These are phyloP conservation scores for Corythornis leucogaster DNA, from an alignment of 2,797 vertebrate genomes.

Conservation along the genomic window DNA sequence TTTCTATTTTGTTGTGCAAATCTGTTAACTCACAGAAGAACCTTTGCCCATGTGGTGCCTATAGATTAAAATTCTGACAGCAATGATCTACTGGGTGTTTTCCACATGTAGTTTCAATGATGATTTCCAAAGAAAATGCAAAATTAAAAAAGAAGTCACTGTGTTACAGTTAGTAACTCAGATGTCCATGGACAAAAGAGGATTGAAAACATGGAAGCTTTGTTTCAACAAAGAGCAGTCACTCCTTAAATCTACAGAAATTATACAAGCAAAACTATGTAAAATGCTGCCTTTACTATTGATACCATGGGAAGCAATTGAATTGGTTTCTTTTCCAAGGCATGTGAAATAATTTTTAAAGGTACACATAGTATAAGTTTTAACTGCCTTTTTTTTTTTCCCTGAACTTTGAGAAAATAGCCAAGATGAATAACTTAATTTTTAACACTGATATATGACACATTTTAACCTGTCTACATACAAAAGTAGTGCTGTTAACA, in stretches of 20 bases:
- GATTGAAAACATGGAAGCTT: conserved; percentile 21
- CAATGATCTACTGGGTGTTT: background rate
- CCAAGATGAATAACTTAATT: conserved; percentile 77
- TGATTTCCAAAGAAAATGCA: background rate
- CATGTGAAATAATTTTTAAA: conserved; percentile 53
- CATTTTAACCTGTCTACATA: conserved; percentile 81
- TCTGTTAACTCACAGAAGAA: background rate
- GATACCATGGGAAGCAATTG: background rate
- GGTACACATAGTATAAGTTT: conserved; percentile 45
- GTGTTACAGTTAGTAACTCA: background rate
- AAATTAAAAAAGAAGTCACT: background rate
- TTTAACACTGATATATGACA: conserved; percentile 78
- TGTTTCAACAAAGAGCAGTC: background rate
- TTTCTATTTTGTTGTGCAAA: background rate
- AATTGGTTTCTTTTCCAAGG: conserved; percentile 43
- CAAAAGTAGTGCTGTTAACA: conserved; percentile 80
- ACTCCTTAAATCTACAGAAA: background rate
- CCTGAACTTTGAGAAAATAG: conserved; percentile 75
- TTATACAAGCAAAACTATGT: background rate
- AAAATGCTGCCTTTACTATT: conserved; percentile 7
- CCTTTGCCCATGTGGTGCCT: background rate
- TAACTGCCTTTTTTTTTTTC: conserved; percentile 52
- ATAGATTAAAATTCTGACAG: conserved; percentile 14
- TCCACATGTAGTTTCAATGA: background rate
- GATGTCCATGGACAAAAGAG: conserved; percentile 27